Evolutionary conservation across 1,140 invertebrate genomes (phyloP).

Genomic region (honey bee (Apis mellifera)): Amel_HAv3.1 CM009933.2:10940001-10940500

Average conservation of each 20-base stretch:
- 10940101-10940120: not conserved
- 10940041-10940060: too few relatives aligned
- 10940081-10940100: too few relatives aligned
- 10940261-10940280: not conserved
- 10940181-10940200: not conserved
- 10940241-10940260: not conserved
- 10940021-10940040: too few relatives aligned
- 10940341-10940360: conserved; percentile 47
- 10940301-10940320: conserved; percentile 65
- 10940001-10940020: too few relatives aligned
- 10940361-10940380: conserved; percentile 47
- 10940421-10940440: not conserved
- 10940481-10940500: conserved; percentile 68
- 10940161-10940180: not conserved
- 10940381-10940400: conserved; percentile 42
- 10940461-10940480: conserved; percentile 75
- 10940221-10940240: not conserved
- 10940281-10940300: not conserved
- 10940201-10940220: conserved; percentile 3
- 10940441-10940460: conserved; percentile 71
- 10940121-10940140: not conserved
- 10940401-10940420: not conserved
- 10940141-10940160: not conserved
- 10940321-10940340: conserved; percentile 62
- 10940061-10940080: too few relatives aligned